These are phyloP conservation scores for Pseudeuparius sepicola DNA, from an alignment of 2,888 invertebrate species.

Conservation along the genomic window DNA sequence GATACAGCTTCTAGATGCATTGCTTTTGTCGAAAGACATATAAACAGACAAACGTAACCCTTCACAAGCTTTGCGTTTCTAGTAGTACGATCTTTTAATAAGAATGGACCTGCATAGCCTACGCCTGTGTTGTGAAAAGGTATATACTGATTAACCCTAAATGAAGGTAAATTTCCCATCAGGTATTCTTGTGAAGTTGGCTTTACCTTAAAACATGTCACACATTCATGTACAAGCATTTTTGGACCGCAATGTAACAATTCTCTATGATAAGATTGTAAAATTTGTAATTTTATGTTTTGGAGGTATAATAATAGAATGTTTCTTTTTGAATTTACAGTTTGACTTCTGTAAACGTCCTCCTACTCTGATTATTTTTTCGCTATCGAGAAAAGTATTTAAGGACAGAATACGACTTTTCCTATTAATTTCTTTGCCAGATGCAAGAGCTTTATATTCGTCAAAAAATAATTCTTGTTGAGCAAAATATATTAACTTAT, in stretches of 20 bases:
- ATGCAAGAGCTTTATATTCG: no score
- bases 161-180: no score
- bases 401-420: conserved; percentile 8
- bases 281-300: conserved; percentile 9
- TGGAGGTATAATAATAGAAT: conserved; percentile 24
- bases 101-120: conserved; percentile 17
- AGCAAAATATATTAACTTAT: no score
- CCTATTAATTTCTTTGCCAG: no score
- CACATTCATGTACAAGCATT: conserved; percentile 8
- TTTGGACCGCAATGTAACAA: conserved; percentile 8
- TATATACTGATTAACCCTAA: no score
- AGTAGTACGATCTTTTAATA: no score
- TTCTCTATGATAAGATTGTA: conserved; percentile 6
- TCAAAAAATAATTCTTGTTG: no score
- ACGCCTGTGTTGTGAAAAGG: conserved; percentile 15
- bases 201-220: conserved; percentile 11
- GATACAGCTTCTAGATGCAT: conserved; percentile 25
- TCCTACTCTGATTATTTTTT: conserved; percentile 26
- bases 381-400: conserved; percentile 13
- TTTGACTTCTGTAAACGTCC: conserved; percentile 19
- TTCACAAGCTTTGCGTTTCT: conserved; percentile 13
- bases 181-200: no score
- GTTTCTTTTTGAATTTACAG: conserved; percentile 16
- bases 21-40: conserved; percentile 23
- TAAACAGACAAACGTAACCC: conserved; percentile 19